Evolutionary conservation across 2,888 invertebrate species (phyloP).

Genomic region (Zaprionus bogoriensis): DNA sequence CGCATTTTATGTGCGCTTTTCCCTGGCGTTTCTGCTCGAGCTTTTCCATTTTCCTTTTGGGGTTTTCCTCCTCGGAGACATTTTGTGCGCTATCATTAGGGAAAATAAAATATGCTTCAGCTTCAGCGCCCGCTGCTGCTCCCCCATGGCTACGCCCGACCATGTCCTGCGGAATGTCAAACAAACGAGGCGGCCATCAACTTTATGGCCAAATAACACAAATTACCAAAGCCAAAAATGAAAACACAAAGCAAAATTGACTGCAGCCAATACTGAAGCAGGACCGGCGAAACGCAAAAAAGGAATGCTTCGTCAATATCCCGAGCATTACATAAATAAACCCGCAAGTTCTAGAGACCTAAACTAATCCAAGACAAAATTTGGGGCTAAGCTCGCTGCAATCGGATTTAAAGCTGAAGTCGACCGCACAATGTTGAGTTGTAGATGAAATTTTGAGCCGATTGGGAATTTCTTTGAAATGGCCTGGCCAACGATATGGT

Average conservation of each 20-base stretch:
- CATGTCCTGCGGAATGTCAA: conserved; percentile 79
- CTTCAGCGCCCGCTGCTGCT: conserved; percentile 15
- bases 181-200: conserved; percentile 75
- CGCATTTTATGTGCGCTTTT: conserved; percentile 77
- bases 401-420: conserved; percentile 10
- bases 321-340: conserved; percentile 37
- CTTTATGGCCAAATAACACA: conserved; percentile 68
- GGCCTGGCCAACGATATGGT: neutral
- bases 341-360: neutral
- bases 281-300: conserved; percentile 9
- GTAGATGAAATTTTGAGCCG: neutral
- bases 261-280: conserved; percentile 41
- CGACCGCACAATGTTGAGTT: neutral
- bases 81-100: conserved; percentile 76
- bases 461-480: neutral
- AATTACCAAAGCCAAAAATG: conserved; percentile 54
- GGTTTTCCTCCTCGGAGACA: conserved; percentile 59
- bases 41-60: conserved; percentile 11
- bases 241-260: conserved; percentile 45
- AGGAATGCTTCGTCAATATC: conserved; percentile 63
- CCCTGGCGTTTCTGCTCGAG: conserved; percentile 13
- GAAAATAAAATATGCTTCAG: conserved; percentile 74
- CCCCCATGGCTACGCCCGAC: conserved; percentile 22
- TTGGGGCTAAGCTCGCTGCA: neutral
- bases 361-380: conserved; percentile 1